Evolutionary conservation across 37 sponge, comb jelly and placozoan species (phyloP).

Genomic region (Ianthella basta): DNA sequence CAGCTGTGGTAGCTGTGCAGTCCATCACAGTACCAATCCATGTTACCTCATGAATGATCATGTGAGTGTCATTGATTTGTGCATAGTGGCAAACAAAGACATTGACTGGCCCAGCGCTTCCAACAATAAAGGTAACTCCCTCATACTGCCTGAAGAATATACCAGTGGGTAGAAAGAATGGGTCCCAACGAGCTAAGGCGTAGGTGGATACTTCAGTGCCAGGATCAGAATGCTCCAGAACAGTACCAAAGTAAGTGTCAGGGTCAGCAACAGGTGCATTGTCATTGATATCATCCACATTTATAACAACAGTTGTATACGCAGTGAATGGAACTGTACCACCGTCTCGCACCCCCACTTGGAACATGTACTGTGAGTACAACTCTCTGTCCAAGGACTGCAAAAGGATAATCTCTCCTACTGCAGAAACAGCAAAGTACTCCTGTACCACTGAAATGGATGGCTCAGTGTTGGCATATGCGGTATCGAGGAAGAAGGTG

Average conservation of each 20-base stretch:
- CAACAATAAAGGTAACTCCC: background rate
- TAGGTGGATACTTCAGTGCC: slow-evolving; percentile 1
- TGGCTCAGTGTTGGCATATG: background rate
- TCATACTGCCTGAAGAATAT: slow-evolving; percentile 16
- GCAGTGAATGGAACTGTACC: slow-evolving; percentile 10
- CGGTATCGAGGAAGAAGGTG: slow-evolving; percentile 46
- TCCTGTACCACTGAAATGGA: background rate
- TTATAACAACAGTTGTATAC: slow-evolving; percentile 45
- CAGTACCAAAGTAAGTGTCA: slow-evolving; percentile 34
- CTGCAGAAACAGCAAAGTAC: slow-evolving; percentile 55
- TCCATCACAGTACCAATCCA: background rate
- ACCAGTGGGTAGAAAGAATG: slow-evolving; percentile 31
- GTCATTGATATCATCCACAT: slow-evolving; percentile 72
- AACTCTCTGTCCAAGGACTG: slow-evolving; percentile 52
- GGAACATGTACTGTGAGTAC: slow-evolving; percentile 40
- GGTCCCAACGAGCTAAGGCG: slow-evolving; percentile 8
- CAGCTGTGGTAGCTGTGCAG: background rate
- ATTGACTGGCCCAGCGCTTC: background rate
- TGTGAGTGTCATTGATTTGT: slow-evolving; percentile 14
- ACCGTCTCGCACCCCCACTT: slow-evolving; percentile 50
- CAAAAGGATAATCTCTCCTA: slow-evolving; percentile 50
- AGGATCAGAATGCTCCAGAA: slow-evolving; percentile 40
- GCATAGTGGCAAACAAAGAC: background rate
- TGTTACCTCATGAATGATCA: slow-evolving; percentile 3
- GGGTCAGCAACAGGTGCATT: slow-evolving; percentile 68